Conservation (phyloP, 2,797 vertebrate genomes). For the Mormyrops boulengeri region DNA sequence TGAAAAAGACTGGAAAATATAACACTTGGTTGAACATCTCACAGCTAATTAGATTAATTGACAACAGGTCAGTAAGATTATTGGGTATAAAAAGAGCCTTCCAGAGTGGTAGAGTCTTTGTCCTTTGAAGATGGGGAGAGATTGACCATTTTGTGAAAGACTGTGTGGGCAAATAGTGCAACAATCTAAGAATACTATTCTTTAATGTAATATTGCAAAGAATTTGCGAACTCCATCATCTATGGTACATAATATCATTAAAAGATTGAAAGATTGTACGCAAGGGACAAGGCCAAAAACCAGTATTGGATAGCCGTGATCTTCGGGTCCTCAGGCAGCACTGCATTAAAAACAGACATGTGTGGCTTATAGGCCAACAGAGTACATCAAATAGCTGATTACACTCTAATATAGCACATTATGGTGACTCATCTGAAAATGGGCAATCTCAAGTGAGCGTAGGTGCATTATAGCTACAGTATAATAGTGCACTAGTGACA, state of each 20-base stretch:
- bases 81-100: background rate
- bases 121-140: background rate
- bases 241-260: background rate
- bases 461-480: background rate
- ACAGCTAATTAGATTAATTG: background rate
- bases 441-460: background rate
- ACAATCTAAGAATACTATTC: background rate
- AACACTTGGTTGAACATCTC: background rate
- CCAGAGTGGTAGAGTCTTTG: background rate
- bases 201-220: background rate
- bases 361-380: background rate
- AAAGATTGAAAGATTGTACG: background rate
- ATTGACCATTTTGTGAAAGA: background rate
- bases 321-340: background rate
- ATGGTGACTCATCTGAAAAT: background rate
- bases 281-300: background rate
- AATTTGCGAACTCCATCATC: background rate
- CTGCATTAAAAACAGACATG: background rate
- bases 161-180: background rate
- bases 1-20: background rate
- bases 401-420: background rate
- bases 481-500: background rate
- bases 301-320: background rate
- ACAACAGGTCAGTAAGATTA: background rate
- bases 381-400: background rate